Percentiles rank a stretch among this genome's conserved stretches.
phyloP scores from a whole-genome alignment of 2,797 vertebrate genomes.

The Sitta carolinensis region DNA sequence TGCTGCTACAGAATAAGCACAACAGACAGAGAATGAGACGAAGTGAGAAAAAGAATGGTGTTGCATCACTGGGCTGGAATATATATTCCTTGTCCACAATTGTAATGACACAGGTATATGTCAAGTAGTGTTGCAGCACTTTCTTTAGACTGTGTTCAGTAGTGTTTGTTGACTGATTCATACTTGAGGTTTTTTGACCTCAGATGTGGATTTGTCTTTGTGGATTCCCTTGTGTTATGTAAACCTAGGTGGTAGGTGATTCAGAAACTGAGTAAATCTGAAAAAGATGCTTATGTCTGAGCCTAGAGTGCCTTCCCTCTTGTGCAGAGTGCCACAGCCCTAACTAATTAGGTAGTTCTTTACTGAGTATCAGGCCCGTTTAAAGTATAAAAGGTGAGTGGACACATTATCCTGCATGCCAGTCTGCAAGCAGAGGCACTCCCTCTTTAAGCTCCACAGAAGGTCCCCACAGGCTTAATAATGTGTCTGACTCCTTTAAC shows the following conservation, averaged over 20 bases:
- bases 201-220: background rate
- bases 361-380: background rate
- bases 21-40: background rate
- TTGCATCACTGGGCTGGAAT: background rate
- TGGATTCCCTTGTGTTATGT: background rate
- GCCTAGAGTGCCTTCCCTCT: background rate
- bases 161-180: background rate
- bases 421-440: background rate
- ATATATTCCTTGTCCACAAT: background rate
- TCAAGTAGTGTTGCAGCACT: background rate
- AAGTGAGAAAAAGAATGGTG: background rate
- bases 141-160: background rate
- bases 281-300: background rate
- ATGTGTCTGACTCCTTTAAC: background rate
- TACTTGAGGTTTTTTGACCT: background rate
- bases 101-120: background rate
- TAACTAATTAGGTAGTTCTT: background rate
- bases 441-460: background rate
- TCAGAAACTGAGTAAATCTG: background rate
- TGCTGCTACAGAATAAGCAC: background rate
- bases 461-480: background rate
- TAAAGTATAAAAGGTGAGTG: background rate
- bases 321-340: background rate
- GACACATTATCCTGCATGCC: rapidly evolving
- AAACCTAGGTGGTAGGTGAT: background rate